phyloP scores from a whole-genome alignment of 1,140 invertebrate species.

The Pomacea maculata region DNA sequence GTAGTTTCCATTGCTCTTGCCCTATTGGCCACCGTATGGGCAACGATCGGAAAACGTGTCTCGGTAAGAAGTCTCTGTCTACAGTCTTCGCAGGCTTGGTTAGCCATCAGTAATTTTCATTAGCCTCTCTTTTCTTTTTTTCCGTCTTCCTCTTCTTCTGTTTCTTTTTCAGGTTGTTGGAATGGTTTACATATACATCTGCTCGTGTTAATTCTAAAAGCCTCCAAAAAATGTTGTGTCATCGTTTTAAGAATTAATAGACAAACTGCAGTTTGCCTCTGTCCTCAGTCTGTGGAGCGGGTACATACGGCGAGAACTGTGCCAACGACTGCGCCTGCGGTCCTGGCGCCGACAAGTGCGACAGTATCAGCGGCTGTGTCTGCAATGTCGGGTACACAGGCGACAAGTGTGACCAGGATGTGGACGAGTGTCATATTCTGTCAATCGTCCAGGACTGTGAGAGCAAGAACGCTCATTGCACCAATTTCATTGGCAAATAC shows the following conservation, averaged over 20 bases:
- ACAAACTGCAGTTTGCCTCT: no score
- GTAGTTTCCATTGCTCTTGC: conserved; percentile 30
- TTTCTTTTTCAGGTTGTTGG: no score
- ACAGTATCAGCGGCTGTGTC: conserved; percentile 7
- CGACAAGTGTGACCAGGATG: conserved; percentile 10
- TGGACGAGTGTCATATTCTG: conserved; percentile 14
- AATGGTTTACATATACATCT: no score
- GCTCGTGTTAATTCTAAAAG: no score
- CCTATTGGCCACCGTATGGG: conserved; percentile 21
- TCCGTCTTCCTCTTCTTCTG: no score
- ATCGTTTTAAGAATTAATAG: no score
- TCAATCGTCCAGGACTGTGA: background rate
- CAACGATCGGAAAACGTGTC: conserved; percentile 22
- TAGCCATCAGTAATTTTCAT: no score
- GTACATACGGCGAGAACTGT: conserved; percentile 3
- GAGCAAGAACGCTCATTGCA: background rate
- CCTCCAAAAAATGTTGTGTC: no score
- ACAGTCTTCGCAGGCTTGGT: no score
- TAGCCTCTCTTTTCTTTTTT: no score
- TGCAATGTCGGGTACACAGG: conserved; percentile 20
- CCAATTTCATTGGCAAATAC: background rate
- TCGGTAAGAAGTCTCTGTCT: conserved; percentile 14
- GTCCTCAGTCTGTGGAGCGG: background rate
- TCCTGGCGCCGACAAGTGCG: background rate
- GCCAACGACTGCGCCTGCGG: conserved; percentile 11